Percentiles rank a stretch among this genome's conserved stretches.
phyloP scores from a whole-genome alignment of 2,113 vertebrate genomes.

The Chionodraco myersi region DNA sequence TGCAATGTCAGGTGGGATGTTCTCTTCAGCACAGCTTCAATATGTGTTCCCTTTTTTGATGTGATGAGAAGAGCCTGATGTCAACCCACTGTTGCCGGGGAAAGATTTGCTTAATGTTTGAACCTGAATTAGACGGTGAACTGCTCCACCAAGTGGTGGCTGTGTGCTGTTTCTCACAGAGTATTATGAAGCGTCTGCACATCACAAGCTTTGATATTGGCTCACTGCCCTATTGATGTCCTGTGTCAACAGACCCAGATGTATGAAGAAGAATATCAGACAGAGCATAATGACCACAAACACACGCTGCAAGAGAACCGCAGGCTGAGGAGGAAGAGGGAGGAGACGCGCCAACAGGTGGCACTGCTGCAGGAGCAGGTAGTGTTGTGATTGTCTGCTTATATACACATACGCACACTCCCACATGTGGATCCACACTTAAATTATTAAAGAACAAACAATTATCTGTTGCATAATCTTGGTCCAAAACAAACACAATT shows the following conservation, averaged over 20 bases:
- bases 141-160: conserved; percentile 76
- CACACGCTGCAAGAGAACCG: conserved; percentile 84
- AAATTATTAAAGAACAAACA: not conserved
- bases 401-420: not conserved
- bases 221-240: conserved; percentile 26
- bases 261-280: conserved; percentile 85
- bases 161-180: not conserved
- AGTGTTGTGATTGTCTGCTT: conserved; percentile 4
- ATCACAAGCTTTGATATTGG: conserved; percentile 24
- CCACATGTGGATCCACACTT: not conserved
- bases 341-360: conserved; percentile 86
- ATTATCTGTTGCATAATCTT: not conserved
- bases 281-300: conserved; percentile 83
- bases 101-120: conserved; percentile 43
- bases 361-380: conserved; percentile 86
- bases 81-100: conserved; percentile 73
- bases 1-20: conserved; percentile 80
- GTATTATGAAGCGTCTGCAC: conserved; percentile 6
- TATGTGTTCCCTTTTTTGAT: conserved; percentile 35
- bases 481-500: not conserved
- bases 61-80: conserved; percentile 47
- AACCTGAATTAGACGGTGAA: conserved; percentile 48
- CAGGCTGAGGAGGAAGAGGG: conserved; percentile 80
- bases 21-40: conserved; percentile 28
- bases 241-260: conserved; percentile 82